These are phyloP conservation scores for Phrynocephalus forsythii DNA, from an alignment of 2,797 vertebrate genomes.

Conservation along the genomic window DNA sequence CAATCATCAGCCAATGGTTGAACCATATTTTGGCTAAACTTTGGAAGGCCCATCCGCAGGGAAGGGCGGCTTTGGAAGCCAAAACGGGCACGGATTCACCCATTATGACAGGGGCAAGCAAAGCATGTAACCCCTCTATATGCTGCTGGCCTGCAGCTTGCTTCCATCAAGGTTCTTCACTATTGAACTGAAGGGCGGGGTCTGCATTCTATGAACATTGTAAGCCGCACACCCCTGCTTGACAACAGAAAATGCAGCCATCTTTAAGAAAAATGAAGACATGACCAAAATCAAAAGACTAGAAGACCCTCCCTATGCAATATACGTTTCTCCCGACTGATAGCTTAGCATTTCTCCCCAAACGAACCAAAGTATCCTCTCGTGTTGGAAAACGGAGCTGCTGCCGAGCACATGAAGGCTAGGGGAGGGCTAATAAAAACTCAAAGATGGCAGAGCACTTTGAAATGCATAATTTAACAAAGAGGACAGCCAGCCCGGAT, in stretches of 20 bases:
- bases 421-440: conserved; percentile 67
- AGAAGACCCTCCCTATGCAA: too few relatives aligned
- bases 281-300: too few relatives aligned
- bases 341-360: not conserved
- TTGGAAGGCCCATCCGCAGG: not conserved
- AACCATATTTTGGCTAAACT: not conserved
- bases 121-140: too few relatives aligned
- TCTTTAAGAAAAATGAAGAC: not conserved
- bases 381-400: conserved; percentile 55
- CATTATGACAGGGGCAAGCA: too few relatives aligned
- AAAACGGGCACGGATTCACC: too few relatives aligned
- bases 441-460: conserved; percentile 70
- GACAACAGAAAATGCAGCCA: too few relatives aligned
- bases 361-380: not conserved
- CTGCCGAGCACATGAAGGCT: conserved; percentile 41
- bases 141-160: too few relatives aligned
- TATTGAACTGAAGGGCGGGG: too few relatives aligned
- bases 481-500: conserved; percentile 71
- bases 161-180: too few relatives aligned
- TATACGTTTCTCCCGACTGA: not conserved
- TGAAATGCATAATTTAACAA: conserved; percentile 75
- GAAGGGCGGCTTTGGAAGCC: not conserved
- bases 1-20: not conserved
- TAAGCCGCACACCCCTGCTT: too few relatives aligned
- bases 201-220: too few relatives aligned